phyloP scores from a whole-genome alignment of 2,113 vertebrate species.

The Panthera leo region DNA sequence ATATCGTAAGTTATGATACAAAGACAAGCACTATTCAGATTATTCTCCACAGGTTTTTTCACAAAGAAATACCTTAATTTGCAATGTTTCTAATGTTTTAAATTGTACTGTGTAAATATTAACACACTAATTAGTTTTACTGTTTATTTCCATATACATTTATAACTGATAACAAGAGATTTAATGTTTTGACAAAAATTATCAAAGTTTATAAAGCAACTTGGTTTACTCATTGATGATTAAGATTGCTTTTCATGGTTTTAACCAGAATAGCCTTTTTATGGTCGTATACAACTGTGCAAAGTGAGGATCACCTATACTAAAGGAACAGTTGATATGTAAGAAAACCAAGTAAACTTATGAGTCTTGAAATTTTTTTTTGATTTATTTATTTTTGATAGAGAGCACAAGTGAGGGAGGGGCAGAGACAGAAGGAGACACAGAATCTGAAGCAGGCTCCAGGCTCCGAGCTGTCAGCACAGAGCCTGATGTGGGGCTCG shows the following conservation, averaged over 20 bases:
- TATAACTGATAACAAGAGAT: not conserved
- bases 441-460: too few species aligned
- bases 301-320: not conserved
- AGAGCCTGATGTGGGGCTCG: too few species aligned
- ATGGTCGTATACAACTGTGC: not conserved
- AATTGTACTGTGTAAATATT: not conserved
- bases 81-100: conserved; percentile 12
- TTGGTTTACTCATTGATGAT: not conserved
- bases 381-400: too few species aligned
- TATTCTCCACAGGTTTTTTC: not conserved
- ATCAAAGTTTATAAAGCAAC: not conserved
- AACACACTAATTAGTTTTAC: not conserved
- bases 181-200: conserved; percentile 29
- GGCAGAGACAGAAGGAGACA: too few species aligned
- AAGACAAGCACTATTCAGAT: not conserved
- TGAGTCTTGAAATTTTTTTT: not conserved
- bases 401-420: too few species aligned
- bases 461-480: too few species aligned
- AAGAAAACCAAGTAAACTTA: not conserved
- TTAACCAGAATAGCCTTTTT: not conserved
- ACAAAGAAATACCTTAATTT: conserved; percentile 8
- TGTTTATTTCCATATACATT: not conserved
- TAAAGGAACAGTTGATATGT: not conserved
- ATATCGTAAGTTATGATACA: not conserved
- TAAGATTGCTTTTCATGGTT: conserved; percentile 2